Percentiles rank a stretch among this genome's conserved stretches.
These are phyloP conservation scores for Apodemus speciosus DNA, from an alignment of 2,113 vertebrate species.

Conservation along the genomic window DNA sequence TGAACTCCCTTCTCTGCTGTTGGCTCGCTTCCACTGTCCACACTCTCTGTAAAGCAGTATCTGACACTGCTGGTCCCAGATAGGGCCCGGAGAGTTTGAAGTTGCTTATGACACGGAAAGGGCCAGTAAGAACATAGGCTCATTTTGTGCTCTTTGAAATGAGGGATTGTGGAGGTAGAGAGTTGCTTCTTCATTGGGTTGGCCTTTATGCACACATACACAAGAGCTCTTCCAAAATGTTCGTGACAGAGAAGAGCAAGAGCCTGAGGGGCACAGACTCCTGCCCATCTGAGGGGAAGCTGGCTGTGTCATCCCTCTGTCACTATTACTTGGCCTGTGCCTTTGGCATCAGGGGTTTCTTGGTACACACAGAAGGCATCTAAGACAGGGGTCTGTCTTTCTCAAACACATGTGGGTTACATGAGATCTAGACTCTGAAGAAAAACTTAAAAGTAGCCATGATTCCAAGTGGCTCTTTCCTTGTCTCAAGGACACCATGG, in stretches of 20 bases:
- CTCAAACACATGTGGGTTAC: not conserved
- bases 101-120: not conserved
- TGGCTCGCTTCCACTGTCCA: too few species aligned
- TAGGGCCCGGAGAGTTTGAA: not conserved
- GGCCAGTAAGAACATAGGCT: not conserved
- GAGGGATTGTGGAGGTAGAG: fast-evolving
- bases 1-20: too few species aligned
- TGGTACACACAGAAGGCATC: not conserved
- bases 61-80: not conserved
- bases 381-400: not conserved
- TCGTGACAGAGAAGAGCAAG: not conserved
- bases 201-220: not conserved
- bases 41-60: fast-evolving
- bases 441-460: not conserved
- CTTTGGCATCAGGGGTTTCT: not conserved
- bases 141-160: too few species aligned
- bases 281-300: not conserved
- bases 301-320: too few species aligned
- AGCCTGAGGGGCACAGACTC: not conserved
- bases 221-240: fast-evolving
- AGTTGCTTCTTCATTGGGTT: too few species aligned
- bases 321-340: not conserved
- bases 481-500: not conserved
- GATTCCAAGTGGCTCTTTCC: not conserved
- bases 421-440: not conserved